Base-by-base conservation (phyloP, 1,140 invertebrate species). In the Temnothorax curvispinosus region DNA sequence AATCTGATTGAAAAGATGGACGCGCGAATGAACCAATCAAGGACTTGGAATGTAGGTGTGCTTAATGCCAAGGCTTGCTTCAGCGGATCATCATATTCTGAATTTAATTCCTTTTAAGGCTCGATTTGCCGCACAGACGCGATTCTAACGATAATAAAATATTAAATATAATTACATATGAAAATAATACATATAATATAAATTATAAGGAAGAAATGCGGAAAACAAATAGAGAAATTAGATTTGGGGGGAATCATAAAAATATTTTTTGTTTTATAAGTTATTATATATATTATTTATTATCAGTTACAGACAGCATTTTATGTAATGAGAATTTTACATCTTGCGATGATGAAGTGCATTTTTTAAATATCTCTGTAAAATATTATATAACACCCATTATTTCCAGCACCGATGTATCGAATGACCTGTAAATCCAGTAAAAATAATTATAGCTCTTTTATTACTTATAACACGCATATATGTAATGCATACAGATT, bases 371-470 rank as follows among this genome's bases (percentile, higher is more conserved):
- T 21, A 58, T 75, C 11, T 35, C 6, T 69, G 3, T 60, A 82
- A 41, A 52, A 62, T 5, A 76, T 50, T 88, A 88, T 86, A 90
- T 74, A 56, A 88, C 87, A 67, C 94, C 92, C 94, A 95, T 95
- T 87, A 95, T 95, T 77, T 95, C 94, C 90, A 91, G 92, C 7
- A 95, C 93, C 76, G 94, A 88, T 35, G 89, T 62, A 86, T 95
- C 93, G 72, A 95, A 95, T 3, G 91, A 90, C 58, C 94, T 95
- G 47, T 77, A 94, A 94, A 56, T 74, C 21, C 50, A 77, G 41
- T 65, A 27, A 38, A 69, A 69, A 47, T 32, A 4, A 58, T 58
- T 35, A 18, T 15, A 13, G 2, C 69, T 13, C n/a, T 44, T 32
- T 21, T 38, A 50, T 65, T 13, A n/a, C 1, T 47, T 50, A 13